Conservation (phyloP, 2,888 invertebrate genomes). For the Creontiades dilutus region DNA sequence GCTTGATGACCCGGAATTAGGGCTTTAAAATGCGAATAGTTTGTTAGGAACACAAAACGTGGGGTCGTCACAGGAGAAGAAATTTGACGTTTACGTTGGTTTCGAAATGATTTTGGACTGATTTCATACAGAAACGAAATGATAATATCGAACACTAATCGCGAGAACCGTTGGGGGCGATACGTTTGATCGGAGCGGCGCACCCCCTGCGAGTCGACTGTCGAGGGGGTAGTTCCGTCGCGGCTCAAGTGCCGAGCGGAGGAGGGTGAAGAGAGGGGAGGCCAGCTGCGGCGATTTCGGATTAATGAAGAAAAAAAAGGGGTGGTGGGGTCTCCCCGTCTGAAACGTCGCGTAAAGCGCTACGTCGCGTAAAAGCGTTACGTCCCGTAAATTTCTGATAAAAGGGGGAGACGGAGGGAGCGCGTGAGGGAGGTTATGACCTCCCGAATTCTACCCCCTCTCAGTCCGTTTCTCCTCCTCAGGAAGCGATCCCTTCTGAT, state of each 20-base stretch:
- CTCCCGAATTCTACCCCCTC: background rate
- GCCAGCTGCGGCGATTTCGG: slow-evolving; percentile 66
- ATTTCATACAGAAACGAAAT: too few relatives aligned
- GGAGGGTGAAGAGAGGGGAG: background rate
- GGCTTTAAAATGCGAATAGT: too few relatives aligned
- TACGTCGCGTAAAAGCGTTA: background rate
- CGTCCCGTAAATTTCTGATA: too few relatives aligned
- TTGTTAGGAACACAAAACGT: too few relatives aligned
- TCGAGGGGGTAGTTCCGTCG: slow-evolving; percentile 27
- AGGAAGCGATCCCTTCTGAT: slow-evolving; percentile 37
- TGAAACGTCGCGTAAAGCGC: background rate
- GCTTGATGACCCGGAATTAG: too few relatives aligned
- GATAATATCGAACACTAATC: background rate
- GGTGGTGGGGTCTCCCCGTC: slow-evolving; percentile 51
- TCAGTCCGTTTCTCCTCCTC: background rate
- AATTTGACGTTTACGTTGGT: too few relatives aligned
- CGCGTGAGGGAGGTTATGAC: background rate
- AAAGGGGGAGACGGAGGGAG: background rate
- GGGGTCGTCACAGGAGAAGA: too few relatives aligned
- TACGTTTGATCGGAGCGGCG: background rate
- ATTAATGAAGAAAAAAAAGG: slow-evolving; percentile 67
- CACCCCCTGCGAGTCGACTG: slow-evolving; percentile 55
- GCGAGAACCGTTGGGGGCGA: background rate
- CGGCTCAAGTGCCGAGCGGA: background rate
- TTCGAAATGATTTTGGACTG: too few relatives aligned